Percentiles rank a stretch among this genome's conserved stretches.
phyloP scores from a whole-genome alignment of 2,797 vertebrate genomes.

The Molossus molossus region DNA sequence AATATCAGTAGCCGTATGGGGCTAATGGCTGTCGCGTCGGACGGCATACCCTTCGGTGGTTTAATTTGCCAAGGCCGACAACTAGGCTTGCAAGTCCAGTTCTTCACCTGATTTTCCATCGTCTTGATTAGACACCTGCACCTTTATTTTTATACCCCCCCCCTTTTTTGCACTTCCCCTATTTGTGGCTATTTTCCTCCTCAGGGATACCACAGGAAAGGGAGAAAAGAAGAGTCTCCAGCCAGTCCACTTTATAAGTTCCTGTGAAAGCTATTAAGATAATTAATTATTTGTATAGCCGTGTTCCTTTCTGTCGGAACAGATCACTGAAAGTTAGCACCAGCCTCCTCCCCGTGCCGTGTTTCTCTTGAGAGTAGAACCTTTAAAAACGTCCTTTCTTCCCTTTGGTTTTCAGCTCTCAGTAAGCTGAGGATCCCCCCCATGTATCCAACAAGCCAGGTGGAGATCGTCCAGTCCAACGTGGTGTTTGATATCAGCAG shows the following conservation, averaged over 20 bases:
- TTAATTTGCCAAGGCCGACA: neutral
- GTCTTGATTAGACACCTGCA: neutral
- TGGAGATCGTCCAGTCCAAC: constrained; percentile 98
- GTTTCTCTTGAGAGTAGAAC: constrained; percentile 9
- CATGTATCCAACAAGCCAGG: constrained; percentile 95
- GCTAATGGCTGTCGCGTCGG: neutral
- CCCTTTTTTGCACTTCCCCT: neutral
- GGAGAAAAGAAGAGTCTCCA: neutral
- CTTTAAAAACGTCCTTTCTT: neutral
- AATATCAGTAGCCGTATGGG: neutral
- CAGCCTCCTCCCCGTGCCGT: neutral
- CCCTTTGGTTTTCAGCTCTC: constrained; percentile 91
- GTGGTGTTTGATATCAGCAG: constrained; percentile 99
- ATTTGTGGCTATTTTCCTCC: neutral
- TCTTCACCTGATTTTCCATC: neutral
- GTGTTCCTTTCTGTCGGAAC: neutral
- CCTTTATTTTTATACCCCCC: neutral
- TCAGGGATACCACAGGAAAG: neutral
- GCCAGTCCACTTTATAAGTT: neutral
- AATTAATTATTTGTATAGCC: neutral
- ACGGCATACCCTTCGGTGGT: neutral
- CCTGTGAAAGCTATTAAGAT: neutral
- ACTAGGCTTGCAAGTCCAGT: neutral
- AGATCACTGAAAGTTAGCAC: neutral
- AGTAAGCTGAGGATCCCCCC: constrained; percentile 97